A percentile compares a stretch with the other conserved stretches of the same genome.
Conservation (phyloP, 2,888 invertebrate genomes). For the Euplexia lucipara region DNA sequence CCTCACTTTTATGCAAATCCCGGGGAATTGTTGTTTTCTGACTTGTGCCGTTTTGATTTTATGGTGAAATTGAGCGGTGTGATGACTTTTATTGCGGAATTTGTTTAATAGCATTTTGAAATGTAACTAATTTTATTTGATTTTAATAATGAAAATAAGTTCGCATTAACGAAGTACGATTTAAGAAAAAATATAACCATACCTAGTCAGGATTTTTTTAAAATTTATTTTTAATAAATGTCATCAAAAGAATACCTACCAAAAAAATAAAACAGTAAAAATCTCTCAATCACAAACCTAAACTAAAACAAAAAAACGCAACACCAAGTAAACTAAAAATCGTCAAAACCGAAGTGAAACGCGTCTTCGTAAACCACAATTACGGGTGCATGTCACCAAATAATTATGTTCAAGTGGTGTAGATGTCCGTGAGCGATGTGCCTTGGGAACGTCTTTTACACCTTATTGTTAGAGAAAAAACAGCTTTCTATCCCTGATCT, state of each 20-base stretch:
- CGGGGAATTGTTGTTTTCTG: conserved; percentile 75
- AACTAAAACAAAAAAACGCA: conserved; percentile 9
- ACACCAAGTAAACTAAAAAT: background rate
- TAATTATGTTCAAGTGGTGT: conserved; percentile 74
- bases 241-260: no score
- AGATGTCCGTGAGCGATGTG: conserved; percentile 62
- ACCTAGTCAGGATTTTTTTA: no score
- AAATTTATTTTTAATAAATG: background rate
- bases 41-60: conserved; percentile 68
- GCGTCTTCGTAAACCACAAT: conserved; percentile 60
- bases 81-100: background rate
- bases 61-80: background rate
- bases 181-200: no score
- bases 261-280: background rate
- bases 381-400: conserved; percentile 75
- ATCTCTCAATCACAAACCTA: background rate
- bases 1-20: conserved; percentile 87
- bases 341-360: conserved; percentile 52
- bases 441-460: conserved; percentile 63
- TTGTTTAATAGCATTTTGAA: background rate
- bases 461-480: conserved; percentile 58
- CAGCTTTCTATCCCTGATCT: conserved; percentile 52
- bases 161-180: no score
- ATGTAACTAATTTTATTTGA: background rate
- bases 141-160: no score